Evolutionary conservation across 1,140 invertebrate genomes (phyloP).

Genomic region (Trichogramma pretiosum): DNA sequence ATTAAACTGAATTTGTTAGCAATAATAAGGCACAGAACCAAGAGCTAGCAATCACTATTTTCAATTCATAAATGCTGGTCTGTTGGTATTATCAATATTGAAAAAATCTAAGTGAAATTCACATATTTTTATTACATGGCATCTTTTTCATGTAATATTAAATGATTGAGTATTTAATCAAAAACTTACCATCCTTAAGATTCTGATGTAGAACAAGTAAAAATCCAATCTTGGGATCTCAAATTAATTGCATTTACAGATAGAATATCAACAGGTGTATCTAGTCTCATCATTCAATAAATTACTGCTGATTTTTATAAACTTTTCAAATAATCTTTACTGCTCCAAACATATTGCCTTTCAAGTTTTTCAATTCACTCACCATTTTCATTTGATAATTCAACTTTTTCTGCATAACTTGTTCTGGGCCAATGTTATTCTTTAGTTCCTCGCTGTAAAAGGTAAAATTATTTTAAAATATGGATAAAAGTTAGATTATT

Average conservation of each 20-base stretch:
- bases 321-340: slow-evolving; percentile 23
- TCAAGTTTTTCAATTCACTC: slow-evolving; percentile 46
- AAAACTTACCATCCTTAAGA: slow-evolving; percentile 41
- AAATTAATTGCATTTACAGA: slow-evolving; percentile 54
- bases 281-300: slow-evolving; percentile 55
- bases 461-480: background rate
- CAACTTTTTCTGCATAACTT: slow-evolving; percentile 24
- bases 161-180: no score
- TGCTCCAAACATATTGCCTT: slow-evolving; percentile 38
- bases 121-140: no score
- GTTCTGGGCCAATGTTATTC: slow-evolving; percentile 25
- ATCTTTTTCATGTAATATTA: no score
- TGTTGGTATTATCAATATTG: no score
- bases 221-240: slow-evolving; percentile 61
- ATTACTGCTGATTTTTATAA: slow-evolving; percentile 28
- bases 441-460: slow-evolving; percentile 25
- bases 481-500: slow-evolving; percentile 2
- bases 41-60: no score
- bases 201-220: slow-evolving; percentile 54
- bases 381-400: slow-evolving; percentile 28
- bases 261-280: slow-evolving; percentile 34
- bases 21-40: no score
- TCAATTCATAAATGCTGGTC: no score
- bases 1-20: no score
- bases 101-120: no score